These are phyloP conservation scores for Gymnogyps californianus DNA, from an alignment of 2,113 vertebrate species.

Conservation along the genomic window DNA sequence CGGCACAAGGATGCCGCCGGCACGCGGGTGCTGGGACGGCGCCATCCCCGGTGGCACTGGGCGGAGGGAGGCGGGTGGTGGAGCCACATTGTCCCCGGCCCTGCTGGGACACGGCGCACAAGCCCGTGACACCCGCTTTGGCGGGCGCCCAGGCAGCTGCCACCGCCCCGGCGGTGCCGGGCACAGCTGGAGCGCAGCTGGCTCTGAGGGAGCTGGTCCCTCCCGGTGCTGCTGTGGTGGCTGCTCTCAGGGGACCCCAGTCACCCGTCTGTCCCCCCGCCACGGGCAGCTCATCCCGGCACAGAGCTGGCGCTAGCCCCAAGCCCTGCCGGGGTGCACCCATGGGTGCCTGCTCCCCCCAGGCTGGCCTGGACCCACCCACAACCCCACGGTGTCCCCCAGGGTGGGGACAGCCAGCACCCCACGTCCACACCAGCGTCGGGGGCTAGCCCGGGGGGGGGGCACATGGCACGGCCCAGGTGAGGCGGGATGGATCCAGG, in stretches of 20 bases:
- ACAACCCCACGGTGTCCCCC: not conserved
- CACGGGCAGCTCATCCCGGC: not conserved
- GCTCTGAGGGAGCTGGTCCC: not conserved
- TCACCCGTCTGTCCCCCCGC: not conserved
- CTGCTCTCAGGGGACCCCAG: not conserved
- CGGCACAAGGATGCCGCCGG: not conserved
- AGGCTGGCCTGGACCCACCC: not conserved
- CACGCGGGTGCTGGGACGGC: not conserved
- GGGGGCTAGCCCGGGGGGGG: too few relatives aligned
- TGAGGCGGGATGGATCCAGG: not conserved
- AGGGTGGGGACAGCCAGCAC: too few relatives aligned
- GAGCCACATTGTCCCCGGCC: not conserved
- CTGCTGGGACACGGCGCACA: fast-evolving
- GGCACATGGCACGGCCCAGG: too few relatives aligned
- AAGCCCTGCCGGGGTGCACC: not conserved
- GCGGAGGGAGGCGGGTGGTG: not conserved
- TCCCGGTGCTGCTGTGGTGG: not conserved
- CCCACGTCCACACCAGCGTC: fast-evolving
- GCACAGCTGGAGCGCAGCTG: not conserved
- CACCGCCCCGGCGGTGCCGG: not conserved
- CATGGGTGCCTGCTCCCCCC: not conserved
- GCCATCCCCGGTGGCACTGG: not conserved
- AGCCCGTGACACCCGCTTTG: not conserved
- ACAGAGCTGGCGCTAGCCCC: not conserved
- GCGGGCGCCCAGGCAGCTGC: not conserved